Evolutionary conservation across 2,888 invertebrate species (phyloP), one percentile per base, ranked within the genome.

Genomic region (Morpho helenor): DNA sequence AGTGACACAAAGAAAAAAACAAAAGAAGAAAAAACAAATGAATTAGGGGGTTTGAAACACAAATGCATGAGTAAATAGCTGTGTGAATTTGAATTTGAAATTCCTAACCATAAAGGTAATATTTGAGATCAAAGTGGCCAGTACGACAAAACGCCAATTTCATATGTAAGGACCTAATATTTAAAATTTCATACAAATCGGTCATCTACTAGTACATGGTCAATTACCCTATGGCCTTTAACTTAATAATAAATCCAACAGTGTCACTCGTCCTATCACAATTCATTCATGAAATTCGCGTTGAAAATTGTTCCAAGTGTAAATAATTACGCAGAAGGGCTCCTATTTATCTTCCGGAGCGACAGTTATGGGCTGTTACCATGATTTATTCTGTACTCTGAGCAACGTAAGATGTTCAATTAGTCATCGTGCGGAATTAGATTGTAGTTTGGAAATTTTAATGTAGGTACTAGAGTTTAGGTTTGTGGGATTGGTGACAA

Each of bases 311-410:
- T 43, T 51, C 53, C 43, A 7, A 56, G 39, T 49, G 58, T 49
- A 55, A 59, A 59, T 59, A 54, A 59, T 59, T 54, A 47, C 47
- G 48, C 48, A 50, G 51, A 55, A 59, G 59, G 56, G 43, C 47
- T 45, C 52, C 55, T 49, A 54, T 59, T 45, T 51, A 53, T 59
- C 59, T 56, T 10, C 41, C 51, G 10, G 39, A 41, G 53, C 8
- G 56, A 51, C 59, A 56, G 47, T 59, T 59, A 54, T 56, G 56
- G 54, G 53, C 48, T 56, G 54, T 54, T 60, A 54, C 53, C 47
- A 51, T 62, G 53, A 56, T 59, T 59, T 56, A 62, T 56, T 43
- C 41, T 56, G 51, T 51, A 47, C 23, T 47, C 57, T 41, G 16
- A 42, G 8, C 39, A 57, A 52, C 41, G 42, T 50, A 46, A 40